These are phyloP conservation scores for Cydia splendana DNA, from an alignment of 1,140 invertebrate genomes.

Conservation along the genomic window DNA sequence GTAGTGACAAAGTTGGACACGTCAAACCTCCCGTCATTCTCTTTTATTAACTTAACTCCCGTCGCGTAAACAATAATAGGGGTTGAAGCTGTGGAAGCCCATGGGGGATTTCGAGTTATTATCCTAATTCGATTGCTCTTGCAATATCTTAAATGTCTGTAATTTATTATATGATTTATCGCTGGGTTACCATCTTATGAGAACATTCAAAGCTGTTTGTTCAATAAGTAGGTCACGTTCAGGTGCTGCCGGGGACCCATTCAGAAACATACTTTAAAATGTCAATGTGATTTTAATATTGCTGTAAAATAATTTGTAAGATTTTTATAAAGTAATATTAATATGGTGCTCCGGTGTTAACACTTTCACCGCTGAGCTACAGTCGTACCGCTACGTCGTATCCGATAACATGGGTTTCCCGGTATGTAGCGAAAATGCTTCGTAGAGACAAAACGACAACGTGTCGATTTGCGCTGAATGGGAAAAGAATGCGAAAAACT, in stretches of 20 bases:
- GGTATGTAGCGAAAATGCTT: no score
- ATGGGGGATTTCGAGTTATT: slow-evolving; percentile 18
- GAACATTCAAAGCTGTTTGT: neutral
- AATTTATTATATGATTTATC: slow-evolving; percentile 21
- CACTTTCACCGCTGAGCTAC: no score
- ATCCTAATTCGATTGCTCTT: slow-evolving; percentile 30
- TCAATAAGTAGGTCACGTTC: slow-evolving; percentile 1
- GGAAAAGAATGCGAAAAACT: no score
- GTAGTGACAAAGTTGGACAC: slow-evolving; percentile 27
- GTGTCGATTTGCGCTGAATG: no score
- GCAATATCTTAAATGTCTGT: neutral
- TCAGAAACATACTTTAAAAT: slow-evolving; percentile 2
- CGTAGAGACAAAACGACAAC: no score
- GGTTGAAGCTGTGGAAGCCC: slow-evolving; percentile 17
- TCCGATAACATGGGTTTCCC: no score
- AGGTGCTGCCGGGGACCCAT: neutral
- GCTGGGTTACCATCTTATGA: neutral
- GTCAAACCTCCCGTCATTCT: slow-evolving; percentile 30
- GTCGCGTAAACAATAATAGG: slow-evolving; percentile 31
- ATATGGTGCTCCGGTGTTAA: no score
- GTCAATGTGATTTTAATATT: neutral
- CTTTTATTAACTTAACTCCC: slow-evolving; percentile 32
- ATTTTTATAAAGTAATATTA: no score
- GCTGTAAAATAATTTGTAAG: no score
- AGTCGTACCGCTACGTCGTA: no score